Evolutionary conservation across 2,888 invertebrate species (phyloP).

Genomic region (Scaeva pyrastri): DNA sequence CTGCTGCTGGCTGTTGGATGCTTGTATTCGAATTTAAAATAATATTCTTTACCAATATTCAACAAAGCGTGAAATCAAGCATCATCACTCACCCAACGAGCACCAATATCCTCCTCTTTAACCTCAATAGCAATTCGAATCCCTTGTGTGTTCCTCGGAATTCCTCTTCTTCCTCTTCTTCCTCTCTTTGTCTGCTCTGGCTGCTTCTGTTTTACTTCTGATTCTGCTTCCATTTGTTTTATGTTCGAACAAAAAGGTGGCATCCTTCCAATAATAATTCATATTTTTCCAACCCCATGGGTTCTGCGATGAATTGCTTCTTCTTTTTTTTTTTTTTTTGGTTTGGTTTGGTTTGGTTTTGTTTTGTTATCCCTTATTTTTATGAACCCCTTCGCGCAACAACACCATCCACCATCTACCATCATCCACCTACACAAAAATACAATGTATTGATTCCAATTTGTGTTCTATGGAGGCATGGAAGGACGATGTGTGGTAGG

Average conservation of each 20-base stretch:
- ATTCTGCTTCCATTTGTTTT: neutral
- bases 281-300: slow-evolving; percentile 48
- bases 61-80: slow-evolving; percentile 73
- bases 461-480: slow-evolving; percentile 45
- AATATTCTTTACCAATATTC: slow-evolving; percentile 67
- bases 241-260: slow-evolving; percentile 40
- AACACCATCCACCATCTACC: neutral
- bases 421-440: slow-evolving; percentile 22
- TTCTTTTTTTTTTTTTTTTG: slow-evolving; percentile 6
- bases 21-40: slow-evolving; percentile 58
- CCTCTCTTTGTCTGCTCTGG: neutral
- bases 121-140: slow-evolving; percentile 14
- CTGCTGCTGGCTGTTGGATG: too few species aligned
- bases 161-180: too few species aligned
- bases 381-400: slow-evolving; percentile 22
- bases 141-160: neutral
- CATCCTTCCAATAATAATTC: slow-evolving; percentile 69
- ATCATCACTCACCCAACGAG: slow-evolving; percentile 69
- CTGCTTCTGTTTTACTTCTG: neutral
- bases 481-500: neutral
- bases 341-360: too few species aligned
- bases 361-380: slow-evolving; percentile 4
- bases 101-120: slow-evolving; percentile 67
- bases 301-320: neutral
- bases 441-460: slow-evolving; percentile 68